These are phyloP conservation scores for Mormoops blainvillei DNA, from an alignment of 2,113 vertebrate genomes.

Conservation along the genomic window DNA sequence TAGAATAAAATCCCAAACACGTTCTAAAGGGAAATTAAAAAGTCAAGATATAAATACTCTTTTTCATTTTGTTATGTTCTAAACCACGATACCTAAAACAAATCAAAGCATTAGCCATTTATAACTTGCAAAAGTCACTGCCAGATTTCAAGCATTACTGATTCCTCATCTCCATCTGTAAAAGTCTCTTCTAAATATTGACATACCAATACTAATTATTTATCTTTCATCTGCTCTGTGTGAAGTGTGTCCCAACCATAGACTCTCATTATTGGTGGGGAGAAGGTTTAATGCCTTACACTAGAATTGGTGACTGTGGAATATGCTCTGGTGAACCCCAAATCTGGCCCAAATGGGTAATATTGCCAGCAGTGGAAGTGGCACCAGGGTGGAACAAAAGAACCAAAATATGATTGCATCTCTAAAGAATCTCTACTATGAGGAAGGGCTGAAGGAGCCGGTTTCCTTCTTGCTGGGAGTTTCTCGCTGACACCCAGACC, in stretches of 20 bases:
- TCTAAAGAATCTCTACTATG: conserved; percentile 56
- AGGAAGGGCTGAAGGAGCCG: conserved; percentile 36
- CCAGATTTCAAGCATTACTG: not conserved
- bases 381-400: conserved; percentile 17
- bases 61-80: not conserved
- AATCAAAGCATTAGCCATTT: not conserved
- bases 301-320: not conserved
- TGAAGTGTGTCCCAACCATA: not conserved
- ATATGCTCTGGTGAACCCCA: not conserved
- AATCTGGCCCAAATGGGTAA: not conserved
- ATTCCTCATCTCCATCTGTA: not conserved
- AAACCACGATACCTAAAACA: not conserved
- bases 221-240: not conserved
- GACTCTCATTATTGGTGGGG: not conserved
- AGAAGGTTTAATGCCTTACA: not conserved
- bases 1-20: not conserved
- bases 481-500: not conserved
- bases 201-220: not conserved
- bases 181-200: not conserved
- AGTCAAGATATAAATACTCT: not conserved
- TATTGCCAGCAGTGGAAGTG: conserved; percentile 43
- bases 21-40: not conserved
- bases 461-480: conserved; percentile 27
- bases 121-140: not conserved
- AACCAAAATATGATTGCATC: conserved; percentile 14